Evolutionary conservation across 2,113 vertebrate species (phyloP), one percentile per base, ranked within the genome.

Genomic region (Nesospiza acunhae): DNA sequence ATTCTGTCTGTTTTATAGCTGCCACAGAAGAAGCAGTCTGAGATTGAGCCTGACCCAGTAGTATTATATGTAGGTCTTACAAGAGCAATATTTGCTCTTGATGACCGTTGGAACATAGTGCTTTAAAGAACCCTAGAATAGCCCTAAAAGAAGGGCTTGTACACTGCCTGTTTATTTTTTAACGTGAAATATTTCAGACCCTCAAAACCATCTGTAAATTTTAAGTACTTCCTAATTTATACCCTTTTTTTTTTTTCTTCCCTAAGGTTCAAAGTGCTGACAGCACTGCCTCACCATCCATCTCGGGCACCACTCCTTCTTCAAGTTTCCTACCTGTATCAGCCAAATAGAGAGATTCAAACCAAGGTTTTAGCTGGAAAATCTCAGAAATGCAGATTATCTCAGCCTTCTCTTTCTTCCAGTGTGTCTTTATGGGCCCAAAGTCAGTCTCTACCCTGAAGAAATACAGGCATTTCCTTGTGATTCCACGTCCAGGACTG

Each of bases 41-140:
- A 94, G 85, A 92, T 75, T 93, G 90, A 96, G 93, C 88, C 86
- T 84, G 94, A 92, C 77, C 56, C 75, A 88, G 24, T 63, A 83
- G 31, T 56, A 26, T 67, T 88, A 88, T 30, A 46, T 11, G 44
- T 60, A 79, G 73, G 60, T 84, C 44, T 83, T 92, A 76, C 58
- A 86, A 72, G 64, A 93, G 35, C 83, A 82, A 37, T 90, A 89
- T 89, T 87, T 92, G 92, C 37, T 86, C 55, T 64, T 35, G 62
- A 60, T 68, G 76, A 81, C 41, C 33, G 22, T 6, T 39, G 37
- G 31, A 81, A 78, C 27, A 33, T 4, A 47, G 15, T 67, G 24
- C 46, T 82, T 46, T 79, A 66, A 89, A 79, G 52, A 87, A 64
- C 9, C 58, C 31, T 46, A 64, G 68, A 72, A 67, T 14, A 77